These are phyloP conservation scores for Leptopterna dolabrata DNA, from an alignment of 2,888 invertebrate species.

Conservation along the genomic window DNA sequence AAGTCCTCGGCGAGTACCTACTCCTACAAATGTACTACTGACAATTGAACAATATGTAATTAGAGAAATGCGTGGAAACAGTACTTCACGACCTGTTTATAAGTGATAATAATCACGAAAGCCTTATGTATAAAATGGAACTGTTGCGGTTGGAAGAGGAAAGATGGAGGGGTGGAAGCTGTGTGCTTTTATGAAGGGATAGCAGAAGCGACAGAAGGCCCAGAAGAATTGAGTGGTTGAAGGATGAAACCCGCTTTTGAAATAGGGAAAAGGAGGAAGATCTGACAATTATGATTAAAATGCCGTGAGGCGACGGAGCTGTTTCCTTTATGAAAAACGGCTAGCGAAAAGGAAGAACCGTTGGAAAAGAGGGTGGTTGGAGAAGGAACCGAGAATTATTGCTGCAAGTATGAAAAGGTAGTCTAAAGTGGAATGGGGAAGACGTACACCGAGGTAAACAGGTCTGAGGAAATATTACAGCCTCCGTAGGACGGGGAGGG, in stretches of 20 bases:
- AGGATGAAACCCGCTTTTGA: slow-evolving; percentile 38
- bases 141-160: neutral
- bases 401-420: slow-evolving; percentile 35
- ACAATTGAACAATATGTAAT: neutral
- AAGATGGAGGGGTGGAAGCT: neutral
- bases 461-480: slow-evolving; percentile 8
- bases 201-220: neutral
- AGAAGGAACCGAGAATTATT: slow-evolving; percentile 38
- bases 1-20: too few relatives aligned
- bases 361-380: slow-evolving; percentile 5
- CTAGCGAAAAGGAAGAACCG: slow-evolving; percentile 14
- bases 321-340: slow-evolving; percentile 20
- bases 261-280: neutral
- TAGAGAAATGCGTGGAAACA: neutral
- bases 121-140: neutral
- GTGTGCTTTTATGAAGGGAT: neutral
- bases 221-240: slow-evolving; percentile 21
- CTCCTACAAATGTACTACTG: too few relatives aligned
- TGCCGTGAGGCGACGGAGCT: slow-evolving; percentile 19
- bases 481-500: neutral
- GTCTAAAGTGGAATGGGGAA: slow-evolving; percentile 26
- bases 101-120: slow-evolving; percentile 7
- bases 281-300: slow-evolving; percentile 42
- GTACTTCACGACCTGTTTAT: neutral
- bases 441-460: slow-evolving; percentile 33